Conservation (phyloP, 2,113 vertebrate species). For the Apistogramma diplotaenia region DNA sequence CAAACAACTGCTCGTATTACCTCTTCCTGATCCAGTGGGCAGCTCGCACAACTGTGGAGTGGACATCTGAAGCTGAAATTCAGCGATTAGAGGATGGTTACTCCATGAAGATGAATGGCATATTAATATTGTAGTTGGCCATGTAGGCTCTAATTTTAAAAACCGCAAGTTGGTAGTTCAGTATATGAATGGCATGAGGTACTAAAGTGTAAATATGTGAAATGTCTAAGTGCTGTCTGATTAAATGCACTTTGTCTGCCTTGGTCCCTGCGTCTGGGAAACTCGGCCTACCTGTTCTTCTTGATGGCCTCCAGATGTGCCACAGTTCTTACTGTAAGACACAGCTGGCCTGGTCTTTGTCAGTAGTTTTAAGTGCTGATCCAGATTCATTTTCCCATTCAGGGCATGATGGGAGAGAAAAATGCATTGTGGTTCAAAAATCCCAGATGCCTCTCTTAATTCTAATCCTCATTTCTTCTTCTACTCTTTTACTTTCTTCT, state of each 20-base stretch:
- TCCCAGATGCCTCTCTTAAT: neutral
- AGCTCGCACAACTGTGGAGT: no score
- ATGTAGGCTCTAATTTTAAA: no score
- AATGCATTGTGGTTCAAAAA: neutral
- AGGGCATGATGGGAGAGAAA: neutral
- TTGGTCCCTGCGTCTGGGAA: conserved; percentile 7
- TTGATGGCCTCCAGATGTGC: conserved; percentile 54
- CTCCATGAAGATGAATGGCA: no score
- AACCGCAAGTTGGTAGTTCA: no score
- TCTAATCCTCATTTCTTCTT: neutral
- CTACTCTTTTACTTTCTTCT: neutral
- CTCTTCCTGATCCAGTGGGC: no score
- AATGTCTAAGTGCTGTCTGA: neutral
- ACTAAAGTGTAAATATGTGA: neutral
- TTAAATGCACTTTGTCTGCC: neutral
- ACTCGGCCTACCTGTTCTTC: conserved; percentile 22
- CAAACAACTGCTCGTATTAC: no score
- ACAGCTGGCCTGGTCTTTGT: conserved; percentile 30
- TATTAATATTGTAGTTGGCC: no score
- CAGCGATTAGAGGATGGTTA: no score
- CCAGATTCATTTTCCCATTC: conserved; percentile 4
- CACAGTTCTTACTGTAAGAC: conserved; percentile 16
- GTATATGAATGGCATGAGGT: no score
- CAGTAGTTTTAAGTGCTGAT: conserved; percentile 7
- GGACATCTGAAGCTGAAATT: no score